Base-by-base conservation (phyloP, 2,113 vertebrate genomes). In the Phyllostomus discolor region DNA sequence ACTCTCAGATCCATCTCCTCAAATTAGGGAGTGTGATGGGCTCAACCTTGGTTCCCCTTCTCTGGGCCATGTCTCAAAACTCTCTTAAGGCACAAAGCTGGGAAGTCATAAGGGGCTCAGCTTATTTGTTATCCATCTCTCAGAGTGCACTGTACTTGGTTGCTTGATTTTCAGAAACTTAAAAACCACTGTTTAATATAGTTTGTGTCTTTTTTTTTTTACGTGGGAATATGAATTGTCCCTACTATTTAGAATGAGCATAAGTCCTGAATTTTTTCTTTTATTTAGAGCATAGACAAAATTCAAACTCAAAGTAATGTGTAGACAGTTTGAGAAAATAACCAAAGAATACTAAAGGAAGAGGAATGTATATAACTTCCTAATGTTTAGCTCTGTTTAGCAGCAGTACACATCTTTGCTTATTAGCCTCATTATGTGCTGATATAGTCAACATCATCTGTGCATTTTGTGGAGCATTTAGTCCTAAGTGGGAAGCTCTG, bases 131-230 rank as follows among this genome's bases (percentile, higher is more conserved):
- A 86, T 62, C 35, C 10, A 75, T 70, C 28, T 90, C 59, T 95
- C 70, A 92, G 70, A 88, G 54, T 81, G 57, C 52, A 90, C 46
- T 78, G 8, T n/a, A 9, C 64, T 93, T 86, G 43, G 41, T 11
- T 94, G 48, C 33, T 8, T 89, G 33, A 90, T 85, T 59, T 95
- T 91, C n/a, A 69, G 54, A 90, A 83, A 84, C 59, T 80, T 95
- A 46, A 95, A 96, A 95, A 87, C 2, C 16, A 88, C 19, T 88
- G 35, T n/a, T 94, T 93, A 95, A 66, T 75, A 80, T 81, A 88
- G 50, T 64, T 73, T 85, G 14, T 59, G 31, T 90, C 72, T 90
- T 91, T 83, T 24, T 31, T 78, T 69, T 84, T 96, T 95, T 59
- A 52, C 17, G 66, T 95, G 35, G 43, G 66, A 89, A 20, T 88